Evolutionary conservation across 2,797 vertebrate species (phyloP).

Genomic region (Sebastes hubbsi): DNA sequence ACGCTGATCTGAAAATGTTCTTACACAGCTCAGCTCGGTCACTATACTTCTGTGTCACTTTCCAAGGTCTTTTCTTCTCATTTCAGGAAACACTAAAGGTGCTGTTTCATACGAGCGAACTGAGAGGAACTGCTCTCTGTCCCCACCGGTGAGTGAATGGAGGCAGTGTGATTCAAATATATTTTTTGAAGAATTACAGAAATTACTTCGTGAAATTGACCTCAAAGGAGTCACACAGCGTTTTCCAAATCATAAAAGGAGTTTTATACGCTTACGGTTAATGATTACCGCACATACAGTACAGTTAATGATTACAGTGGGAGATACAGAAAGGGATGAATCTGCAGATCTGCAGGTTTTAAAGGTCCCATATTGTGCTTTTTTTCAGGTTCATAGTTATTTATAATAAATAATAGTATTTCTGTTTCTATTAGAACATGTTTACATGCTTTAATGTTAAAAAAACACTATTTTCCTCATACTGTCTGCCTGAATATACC

Average conservation of each 20-base stretch:
- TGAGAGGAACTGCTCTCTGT: constrained; percentile 82
- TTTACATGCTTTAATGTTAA: no score
- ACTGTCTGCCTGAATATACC: no score
- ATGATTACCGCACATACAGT: constrained; percentile 13
- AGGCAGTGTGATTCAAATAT: accelerated
- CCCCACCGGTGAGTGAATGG: constrained; percentile 72
- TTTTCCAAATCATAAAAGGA: neutral
- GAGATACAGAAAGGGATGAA: constrained; percentile 42
- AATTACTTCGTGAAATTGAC: neutral
- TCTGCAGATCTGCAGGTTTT: constrained; percentile 41
- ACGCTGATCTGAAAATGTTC: constrained; percentile 13
- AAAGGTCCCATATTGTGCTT: no score
- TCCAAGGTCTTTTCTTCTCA: constrained; percentile 28
- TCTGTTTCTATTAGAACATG: no score
- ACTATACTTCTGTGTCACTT: neutral
- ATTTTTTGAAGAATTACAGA: neutral
- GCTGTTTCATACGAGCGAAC: constrained; percentile 20
- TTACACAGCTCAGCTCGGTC: neutral
- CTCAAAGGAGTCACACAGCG: neutral
- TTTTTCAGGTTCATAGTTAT: no score
- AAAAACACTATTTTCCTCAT: no score
- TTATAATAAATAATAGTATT: no score
- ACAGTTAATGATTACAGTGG: constrained; percentile 62
- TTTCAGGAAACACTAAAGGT: constrained; percentile 62
- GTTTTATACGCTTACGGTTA: constrained; percentile 10